Evolutionary conservation across 2,888 invertebrate species (phyloP), one percentile per base, ranked within the genome.

Genomic region (Magallana nippona): DNA sequence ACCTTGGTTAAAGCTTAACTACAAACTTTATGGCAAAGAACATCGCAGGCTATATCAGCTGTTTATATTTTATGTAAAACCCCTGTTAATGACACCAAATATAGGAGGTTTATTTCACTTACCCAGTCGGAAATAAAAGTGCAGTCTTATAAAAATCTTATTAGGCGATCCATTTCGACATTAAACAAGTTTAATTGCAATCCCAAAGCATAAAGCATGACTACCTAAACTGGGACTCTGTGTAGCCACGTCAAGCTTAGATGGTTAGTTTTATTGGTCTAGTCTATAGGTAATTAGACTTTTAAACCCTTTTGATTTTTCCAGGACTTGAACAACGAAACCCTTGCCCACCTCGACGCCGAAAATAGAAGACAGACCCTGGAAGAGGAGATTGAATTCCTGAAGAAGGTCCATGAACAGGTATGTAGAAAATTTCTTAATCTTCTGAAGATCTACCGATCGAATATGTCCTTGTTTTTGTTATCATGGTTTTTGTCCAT

Each of bases 261-360:
- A 62, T n/a, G 19, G 62, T 3, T 62, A 5, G 8, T 62, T 62
- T 62, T 62, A 62, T 62, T 62, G 11, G 17, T 62, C 17, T 62
- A n/a, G 62, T 44, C 44, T 5, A 44, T 44, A 44, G 44, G 44
- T 44, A 44, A 44, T 44, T 44, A 44, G 44, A 77, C 19, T 44
- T 77, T 44, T 15, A 60, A 60, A 10, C 60, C n/a, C 8, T 22
- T 22, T 32, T 77, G 8, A 17, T 10, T 77, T 13, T 77, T 78
- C 56, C 91, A 95, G 94, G 94, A 95, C 86, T 90, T 95, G 86
- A 95, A 95, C 90, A 94, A 94, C 86, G 95, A 95, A 90, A 95
- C 95, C 1, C 90, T 95, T 85, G 93, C 93, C 86, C 94, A 95
- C 79, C 93, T 95, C 86, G 94, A 95, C 86, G 94, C 95, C 81